phyloP scores from a whole-genome alignment of 2,113 vertebrate genomes.

The Antechinus stuartii region DNA sequence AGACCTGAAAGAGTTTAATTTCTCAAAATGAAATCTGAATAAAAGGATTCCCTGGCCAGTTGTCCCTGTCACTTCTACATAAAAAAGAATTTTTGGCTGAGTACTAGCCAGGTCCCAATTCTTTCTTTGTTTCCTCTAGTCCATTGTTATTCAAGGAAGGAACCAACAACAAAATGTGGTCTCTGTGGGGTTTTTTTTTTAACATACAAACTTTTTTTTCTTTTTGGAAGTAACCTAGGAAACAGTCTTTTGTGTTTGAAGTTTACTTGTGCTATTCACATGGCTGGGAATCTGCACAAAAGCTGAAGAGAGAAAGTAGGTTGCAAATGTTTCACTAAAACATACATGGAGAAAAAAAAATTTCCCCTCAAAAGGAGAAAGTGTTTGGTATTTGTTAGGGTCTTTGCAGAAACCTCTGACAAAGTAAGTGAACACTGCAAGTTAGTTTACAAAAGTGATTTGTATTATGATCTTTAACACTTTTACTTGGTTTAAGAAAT shows the following conservation, averaged over 20 bases:
- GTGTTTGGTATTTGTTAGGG: conserved; percentile 72
- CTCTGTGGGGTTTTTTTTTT: conserved; percentile 72
- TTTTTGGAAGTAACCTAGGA: conserved; percentile 91
- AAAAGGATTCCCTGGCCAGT: conserved; percentile 58
- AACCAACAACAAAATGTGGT: conserved; percentile 84
- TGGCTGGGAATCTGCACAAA: conserved; percentile 90
- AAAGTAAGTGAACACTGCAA: conserved; percentile 82
- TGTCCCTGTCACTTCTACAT: conserved; percentile 72
- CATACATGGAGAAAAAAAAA: conserved; percentile 62
- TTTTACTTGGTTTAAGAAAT: conserved; percentile 38
- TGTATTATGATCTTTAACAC: conserved; percentile 59
- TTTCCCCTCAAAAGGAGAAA: conserved; percentile 74
- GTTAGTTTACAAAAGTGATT: conserved; percentile 65
- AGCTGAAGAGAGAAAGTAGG: conserved; percentile 85
- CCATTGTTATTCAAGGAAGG: conserved; percentile 86
- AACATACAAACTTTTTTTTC: conserved; percentile 83
- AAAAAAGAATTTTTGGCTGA: conserved; percentile 78
- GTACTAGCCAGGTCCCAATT: conserved; percentile 73
- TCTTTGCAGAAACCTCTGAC: conserved; percentile 67
- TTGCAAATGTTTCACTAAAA: conserved; percentile 83
- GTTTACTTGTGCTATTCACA: conserved; percentile 91
- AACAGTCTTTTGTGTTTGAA: conserved; percentile 93
- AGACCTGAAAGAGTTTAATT: conserved; percentile 53
- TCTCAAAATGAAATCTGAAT: conserved; percentile 60
- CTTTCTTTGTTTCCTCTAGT: conserved; percentile 72